Percentiles rank a stretch among this genome's conserved stretches.
phyloP scores from a whole-genome alignment of 1,140 invertebrate genomes.

The Sycobia sp. region DNA sequence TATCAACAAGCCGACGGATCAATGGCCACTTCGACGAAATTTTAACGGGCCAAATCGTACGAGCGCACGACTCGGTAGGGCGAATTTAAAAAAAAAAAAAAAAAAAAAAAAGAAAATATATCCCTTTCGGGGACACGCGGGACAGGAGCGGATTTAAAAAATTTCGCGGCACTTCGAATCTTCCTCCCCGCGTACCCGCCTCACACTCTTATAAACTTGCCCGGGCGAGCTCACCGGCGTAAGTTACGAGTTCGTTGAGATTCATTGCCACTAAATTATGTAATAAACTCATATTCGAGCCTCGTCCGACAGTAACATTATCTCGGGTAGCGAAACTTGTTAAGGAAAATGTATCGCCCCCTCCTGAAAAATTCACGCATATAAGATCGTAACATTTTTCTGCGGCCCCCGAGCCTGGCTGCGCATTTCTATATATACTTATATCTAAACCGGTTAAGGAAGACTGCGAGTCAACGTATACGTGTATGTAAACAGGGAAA shows the following conservation, averaged over 20 bases:
- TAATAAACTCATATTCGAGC: slow-evolving; percentile 29
- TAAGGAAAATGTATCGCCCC: slow-evolving; percentile 28
- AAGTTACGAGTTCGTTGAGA: slow-evolving; percentile 31
- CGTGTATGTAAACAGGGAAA: too few species aligned
- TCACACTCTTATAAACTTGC: slow-evolving; percentile 9
- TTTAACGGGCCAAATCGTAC: too few species aligned
- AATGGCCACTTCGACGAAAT: too few species aligned
- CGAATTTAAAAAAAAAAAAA: too few species aligned
- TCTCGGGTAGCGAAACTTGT: slow-evolving; percentile 27
- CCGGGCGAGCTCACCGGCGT: not conserved
- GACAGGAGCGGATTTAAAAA: slow-evolving; percentile 33
- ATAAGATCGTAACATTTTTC: slow-evolving; percentile 14
- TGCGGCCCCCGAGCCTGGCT: too few species aligned
- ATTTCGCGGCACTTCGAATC: not conserved
- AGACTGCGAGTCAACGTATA: too few species aligned
- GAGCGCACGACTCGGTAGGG: slow-evolving; percentile 36
- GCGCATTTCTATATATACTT: too few species aligned
- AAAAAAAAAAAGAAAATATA: too few species aligned
- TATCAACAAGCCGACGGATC: too few species aligned
- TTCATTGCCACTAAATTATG: slow-evolving; percentile 35
- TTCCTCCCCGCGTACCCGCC: not conserved
- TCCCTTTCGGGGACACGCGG: too few species aligned
- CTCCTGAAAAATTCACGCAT: slow-evolving; percentile 14
- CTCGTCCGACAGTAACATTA: slow-evolving; percentile 20
- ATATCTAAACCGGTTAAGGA: too few species aligned